A percentile compares a stretch with the other conserved stretches of the same genome.
These are phyloP conservation scores for Epinephelus cyanopodus DNA, from an alignment of 2,113 vertebrate genomes.

Conservation along the genomic window DNA sequence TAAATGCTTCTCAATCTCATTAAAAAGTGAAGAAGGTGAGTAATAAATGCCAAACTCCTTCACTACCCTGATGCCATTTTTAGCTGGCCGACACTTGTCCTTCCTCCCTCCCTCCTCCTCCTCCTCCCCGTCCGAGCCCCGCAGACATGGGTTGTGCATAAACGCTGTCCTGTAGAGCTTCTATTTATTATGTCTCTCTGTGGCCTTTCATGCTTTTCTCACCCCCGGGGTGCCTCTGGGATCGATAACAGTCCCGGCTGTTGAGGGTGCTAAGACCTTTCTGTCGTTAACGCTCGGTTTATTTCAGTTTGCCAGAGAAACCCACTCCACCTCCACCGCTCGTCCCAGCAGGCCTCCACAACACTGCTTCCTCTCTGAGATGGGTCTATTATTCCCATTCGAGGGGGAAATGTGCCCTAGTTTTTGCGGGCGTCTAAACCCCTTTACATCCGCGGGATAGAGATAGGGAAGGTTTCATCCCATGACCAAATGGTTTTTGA, in stretches of 20 bases:
- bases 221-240: conserved; percentile 52
- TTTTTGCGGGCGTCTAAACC: conserved; percentile 65
- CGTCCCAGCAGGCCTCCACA: conserved; percentile 29
- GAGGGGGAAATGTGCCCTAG: conserved; percentile 63
- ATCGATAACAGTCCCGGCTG: conserved; percentile 58
- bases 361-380: conserved; percentile 16
- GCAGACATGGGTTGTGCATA: conserved; percentile 60
- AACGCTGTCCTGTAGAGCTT: conserved; percentile 48
- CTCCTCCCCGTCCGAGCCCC: not conserved
- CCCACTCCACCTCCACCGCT: conserved; percentile 35
- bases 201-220: conserved; percentile 79
- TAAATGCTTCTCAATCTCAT: conserved; percentile 49
- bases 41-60: conserved; percentile 56
- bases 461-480: conserved; percentile 72
- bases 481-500: conserved; percentile 76
- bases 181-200: conserved; percentile 45
- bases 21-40: conserved; percentile 48
- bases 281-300: conserved; percentile 63
- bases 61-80: conserved; percentile 32
- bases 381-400: conserved; percentile 69
- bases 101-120: not conserved
- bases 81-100: conserved; percentile 6
- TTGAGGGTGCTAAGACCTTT: conserved; percentile 74
- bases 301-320: conserved; percentile 54
- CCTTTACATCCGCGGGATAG: conserved; percentile 67